A percentile compares a stretch with the other conserved stretches of the same genome.
Conservation (phyloP, 2,888 invertebrate genomes). For the Antheraea assamensis region DNA sequence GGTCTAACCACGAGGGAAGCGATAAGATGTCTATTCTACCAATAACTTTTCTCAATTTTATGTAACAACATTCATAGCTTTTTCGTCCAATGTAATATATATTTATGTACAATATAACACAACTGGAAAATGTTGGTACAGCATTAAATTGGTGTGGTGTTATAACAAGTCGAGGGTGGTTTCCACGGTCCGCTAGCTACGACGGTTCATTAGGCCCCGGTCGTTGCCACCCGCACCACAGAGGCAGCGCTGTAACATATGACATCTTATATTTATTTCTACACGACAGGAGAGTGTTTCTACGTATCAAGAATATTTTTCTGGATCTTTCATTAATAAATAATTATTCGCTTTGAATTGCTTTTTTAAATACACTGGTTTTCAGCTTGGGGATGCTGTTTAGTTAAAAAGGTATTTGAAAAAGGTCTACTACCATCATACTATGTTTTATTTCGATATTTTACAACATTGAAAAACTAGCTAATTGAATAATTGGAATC, state of each 20-base stretch:
- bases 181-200: conserved; percentile 4
- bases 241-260: conserved; percentile 6
- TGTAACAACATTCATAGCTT: too few species aligned
- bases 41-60: too few species aligned
- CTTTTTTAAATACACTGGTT: too few species aligned
- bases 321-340: background rate
- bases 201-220: conserved; percentile 15
- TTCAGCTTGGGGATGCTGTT: too few species aligned
- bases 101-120: background rate
- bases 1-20: too few species aligned
- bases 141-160: conserved; percentile 4
- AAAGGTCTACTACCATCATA: too few species aligned
- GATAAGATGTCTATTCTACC: too few species aligned
- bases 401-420: too few species aligned
- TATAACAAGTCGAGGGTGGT: conserved; percentile 1
- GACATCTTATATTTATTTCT: background rate
- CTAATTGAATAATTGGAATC: too few species aligned
- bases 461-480: too few species aligned
- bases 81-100: background rate
- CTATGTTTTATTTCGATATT: too few species aligned
- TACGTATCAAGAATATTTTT: background rate
- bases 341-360: too few species aligned
- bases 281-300: background rate
- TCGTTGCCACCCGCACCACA: conserved; percentile 14
- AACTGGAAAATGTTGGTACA: background rate